A percentile compares a stretch with the other conserved stretches of the same genome.
These are phyloP conservation scores for Amblyopsis hoosieri DNA, from an alignment of 2,797 vertebrate genomes.

Conservation along the genomic window DNA sequence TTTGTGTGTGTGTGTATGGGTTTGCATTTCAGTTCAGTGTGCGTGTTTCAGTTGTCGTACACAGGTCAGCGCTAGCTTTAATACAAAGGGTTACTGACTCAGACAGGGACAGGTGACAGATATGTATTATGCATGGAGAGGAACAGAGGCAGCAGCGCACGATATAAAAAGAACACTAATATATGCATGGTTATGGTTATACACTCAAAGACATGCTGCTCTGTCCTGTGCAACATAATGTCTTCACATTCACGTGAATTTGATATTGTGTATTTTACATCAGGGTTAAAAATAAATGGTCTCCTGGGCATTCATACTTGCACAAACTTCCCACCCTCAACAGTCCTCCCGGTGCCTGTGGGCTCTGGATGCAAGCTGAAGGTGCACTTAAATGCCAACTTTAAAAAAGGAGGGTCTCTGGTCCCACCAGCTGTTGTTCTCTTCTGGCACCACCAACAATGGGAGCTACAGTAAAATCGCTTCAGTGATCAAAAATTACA, in stretches of 20 bases:
- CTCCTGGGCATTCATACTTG: constrained; percentile 12
- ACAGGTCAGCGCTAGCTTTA: constrained; percentile 66
- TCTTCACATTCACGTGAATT: too few relatives aligned
- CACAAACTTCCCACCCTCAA: constrained; percentile 22
- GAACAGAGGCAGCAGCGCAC: constrained; percentile 41
- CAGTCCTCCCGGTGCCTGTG: constrained; percentile 28
- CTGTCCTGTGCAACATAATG: too few relatives aligned
- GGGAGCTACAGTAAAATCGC: constrained; percentile 37
- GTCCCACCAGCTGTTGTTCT: constrained; percentile 62
- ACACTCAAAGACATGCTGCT: constrained; percentile 16
- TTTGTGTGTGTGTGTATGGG: constrained; percentile 32
- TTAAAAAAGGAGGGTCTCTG: constrained; percentile 52
- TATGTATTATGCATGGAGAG: constrained; percentile 68
- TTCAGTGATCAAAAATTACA: constrained; percentile 62
- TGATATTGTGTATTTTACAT: too few relatives aligned
- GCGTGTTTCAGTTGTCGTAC: constrained; percentile 34
- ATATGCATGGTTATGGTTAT: constrained; percentile 63
- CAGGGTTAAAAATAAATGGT: constrained; percentile 7
- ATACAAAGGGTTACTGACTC: constrained; percentile 64
- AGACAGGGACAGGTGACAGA: constrained; percentile 74
- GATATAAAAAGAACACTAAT: constrained; percentile 69
- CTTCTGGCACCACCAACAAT: constrained; percentile 42
- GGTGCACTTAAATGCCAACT: constrained; percentile 52
- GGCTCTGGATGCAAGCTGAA: constrained; percentile 45
- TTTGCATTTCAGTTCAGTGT: neutral